A percentile compares a stretch with the other conserved stretches of the same genome.
Conservation (phyloP, 2,888 invertebrate species). For the Hirtodrosophila confusa region DNA sequence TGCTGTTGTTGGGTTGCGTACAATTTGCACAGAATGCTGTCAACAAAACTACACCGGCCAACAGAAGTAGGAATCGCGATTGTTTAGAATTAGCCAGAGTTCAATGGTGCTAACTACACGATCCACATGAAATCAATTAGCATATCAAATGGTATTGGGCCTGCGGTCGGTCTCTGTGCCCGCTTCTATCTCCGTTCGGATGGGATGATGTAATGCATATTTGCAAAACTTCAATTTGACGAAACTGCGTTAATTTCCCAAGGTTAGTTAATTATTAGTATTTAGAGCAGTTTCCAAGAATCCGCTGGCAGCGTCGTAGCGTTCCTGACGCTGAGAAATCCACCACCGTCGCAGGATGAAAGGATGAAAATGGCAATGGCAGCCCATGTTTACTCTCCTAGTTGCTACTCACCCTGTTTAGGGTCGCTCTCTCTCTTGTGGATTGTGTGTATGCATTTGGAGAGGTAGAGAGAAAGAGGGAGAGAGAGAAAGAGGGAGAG, state of each 20-base stretch:
- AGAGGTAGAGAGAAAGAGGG: slow-evolving; percentile 45
- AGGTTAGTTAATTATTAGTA: slow-evolving; percentile 53
- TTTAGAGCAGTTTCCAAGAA: slow-evolving; percentile 54
- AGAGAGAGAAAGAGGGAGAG: slow-evolving; percentile 1
- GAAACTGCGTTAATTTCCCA: slow-evolving; percentile 67
- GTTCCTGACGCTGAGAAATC: slow-evolving; percentile 14
- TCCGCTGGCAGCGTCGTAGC: slow-evolving; percentile 20
- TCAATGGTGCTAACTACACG: slow-evolving; percentile 54
- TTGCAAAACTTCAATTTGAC: slow-evolving; percentile 64
- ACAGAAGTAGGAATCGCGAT: slow-evolving; percentile 11
- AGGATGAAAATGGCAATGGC: slow-evolving; percentile 33
- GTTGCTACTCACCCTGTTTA: slow-evolving; percentile 48
- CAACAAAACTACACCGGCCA: slow-evolving; percentile 5
- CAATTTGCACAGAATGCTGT: slow-evolving; percentile 9
- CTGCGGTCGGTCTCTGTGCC: slow-evolving; percentile 2
- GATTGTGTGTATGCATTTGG: slow-evolving; percentile 71
- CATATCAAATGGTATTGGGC: slow-evolving; percentile 44
- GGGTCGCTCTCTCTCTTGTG: slow-evolving; percentile 46
- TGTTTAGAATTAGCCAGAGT: slow-evolving; percentile 34
- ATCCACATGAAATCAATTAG: slow-evolving; percentile 77
- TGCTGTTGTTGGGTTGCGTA: slow-evolving; percentile 10
- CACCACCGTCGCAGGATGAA: slow-evolving; percentile 38
- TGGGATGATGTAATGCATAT: slow-evolving; percentile 67
- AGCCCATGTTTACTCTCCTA: slow-evolving; percentile 32
- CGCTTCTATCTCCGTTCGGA: background rate